Conservation (phyloP, 2,888 invertebrate species). For the Azorinus chamasolen region DNA sequence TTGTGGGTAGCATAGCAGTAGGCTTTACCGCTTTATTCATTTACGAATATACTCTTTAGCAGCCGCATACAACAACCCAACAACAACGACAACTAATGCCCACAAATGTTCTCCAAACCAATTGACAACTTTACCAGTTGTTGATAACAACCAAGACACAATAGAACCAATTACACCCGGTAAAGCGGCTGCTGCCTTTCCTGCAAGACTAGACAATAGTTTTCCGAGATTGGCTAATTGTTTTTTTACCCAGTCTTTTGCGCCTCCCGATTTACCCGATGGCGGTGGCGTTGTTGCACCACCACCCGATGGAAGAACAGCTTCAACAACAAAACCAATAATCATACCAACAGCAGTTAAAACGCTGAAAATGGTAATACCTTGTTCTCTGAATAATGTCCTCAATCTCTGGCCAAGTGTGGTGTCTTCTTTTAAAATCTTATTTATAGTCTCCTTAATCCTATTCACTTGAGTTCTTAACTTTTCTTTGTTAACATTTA, state of each 20-base stretch:
- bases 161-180: conserved; percentile 42
- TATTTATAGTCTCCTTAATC: conserved; percentile 41
- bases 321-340: conserved; percentile 41
- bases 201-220: conserved; percentile 34
- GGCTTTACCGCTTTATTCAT: conserved; percentile 15
- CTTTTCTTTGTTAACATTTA: conserved; percentile 38
- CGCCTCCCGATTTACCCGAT: conserved; percentile 9
- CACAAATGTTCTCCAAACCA: conserved; percentile 48
- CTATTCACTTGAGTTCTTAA: conserved; percentile 42
- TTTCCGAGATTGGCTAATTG: conserved; percentile 38
- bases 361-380: conserved; percentile 44
- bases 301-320: conserved; percentile 29
- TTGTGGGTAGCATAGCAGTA: conserved; percentile 25
- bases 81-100: conserved; percentile 23
- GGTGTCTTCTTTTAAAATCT: conserved; percentile 33
- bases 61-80: conserved; percentile 15
- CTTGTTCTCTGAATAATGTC: conserved; percentile 51
- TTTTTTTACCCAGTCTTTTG: conserved; percentile 48
- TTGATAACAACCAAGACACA: conserved; percentile 44
- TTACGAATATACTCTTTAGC: conserved; percentile 23
- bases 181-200: conserved; percentile 37
- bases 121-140: conserved; percentile 40
- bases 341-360: conserved; percentile 50
- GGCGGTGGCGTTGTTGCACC: conserved; percentile 13
- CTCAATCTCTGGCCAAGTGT: conserved; percentile 36